Evolutionary conservation across 2,888 invertebrate species (phyloP).

Genomic region (Timandra comae): DNA sequence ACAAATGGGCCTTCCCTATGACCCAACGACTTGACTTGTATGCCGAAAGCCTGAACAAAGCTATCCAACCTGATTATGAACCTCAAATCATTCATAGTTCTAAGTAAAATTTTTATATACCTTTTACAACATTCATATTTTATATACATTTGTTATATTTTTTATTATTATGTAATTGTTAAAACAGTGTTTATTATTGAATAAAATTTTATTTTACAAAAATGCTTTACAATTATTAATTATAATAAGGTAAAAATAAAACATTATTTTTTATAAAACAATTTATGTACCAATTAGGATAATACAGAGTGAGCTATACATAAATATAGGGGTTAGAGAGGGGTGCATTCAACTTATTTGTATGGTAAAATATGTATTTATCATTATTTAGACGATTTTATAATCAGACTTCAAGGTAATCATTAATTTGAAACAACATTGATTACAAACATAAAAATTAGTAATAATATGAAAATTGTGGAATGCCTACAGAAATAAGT

Average conservation of each 20-base stretch:
- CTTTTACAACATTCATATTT: constrained; percentile 6
- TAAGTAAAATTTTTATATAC: constrained; percentile 13
- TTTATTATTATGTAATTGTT: constrained; percentile 3
- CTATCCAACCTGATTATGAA: constrained; percentile 44
- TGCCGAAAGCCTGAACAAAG: constrained; percentile 81
- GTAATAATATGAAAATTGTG: no score
- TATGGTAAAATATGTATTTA: no score
- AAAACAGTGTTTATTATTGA: no score
- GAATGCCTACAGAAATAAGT: no score
- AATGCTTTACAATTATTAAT: not conserved
- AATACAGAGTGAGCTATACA: constrained; percentile 72
- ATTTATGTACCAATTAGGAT: constrained; percentile 69
- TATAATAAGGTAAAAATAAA: constrained; percentile 41
- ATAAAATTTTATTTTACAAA: not conserved
- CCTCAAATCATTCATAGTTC: constrained; percentile 40
- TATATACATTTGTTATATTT: constrained; percentile 1
- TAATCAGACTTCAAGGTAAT: no score
- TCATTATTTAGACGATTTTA: no score
- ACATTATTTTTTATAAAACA: constrained; percentile 57
- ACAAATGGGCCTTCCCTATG: constrained; percentile 97
- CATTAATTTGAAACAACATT: no score
- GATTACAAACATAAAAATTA: no score
- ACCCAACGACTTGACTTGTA: constrained; percentile 96
- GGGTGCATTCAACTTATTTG: constrained; percentile 59
- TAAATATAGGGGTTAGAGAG: constrained; percentile 56